Conservation (phyloP, 1,140 invertebrate species). For the Oppia nitens region DNA sequence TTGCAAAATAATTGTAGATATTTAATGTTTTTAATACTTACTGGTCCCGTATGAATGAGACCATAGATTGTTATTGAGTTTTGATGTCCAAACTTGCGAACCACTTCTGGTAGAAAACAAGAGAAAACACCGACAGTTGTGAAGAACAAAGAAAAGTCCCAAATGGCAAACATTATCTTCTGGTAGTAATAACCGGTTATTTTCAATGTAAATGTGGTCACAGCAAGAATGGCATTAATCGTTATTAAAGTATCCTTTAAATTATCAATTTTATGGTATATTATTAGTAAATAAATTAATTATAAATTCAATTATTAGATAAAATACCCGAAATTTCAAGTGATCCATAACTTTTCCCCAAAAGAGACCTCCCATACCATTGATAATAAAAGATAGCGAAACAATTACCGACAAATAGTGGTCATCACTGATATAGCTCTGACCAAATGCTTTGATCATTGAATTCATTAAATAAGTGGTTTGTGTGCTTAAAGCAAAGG, state of each 20-base stretch:
- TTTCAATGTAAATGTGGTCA: conserved; percentile 4
- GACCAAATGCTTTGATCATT: conserved; percentile 13
- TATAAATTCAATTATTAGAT: background rate
- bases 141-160: conserved; percentile 6
- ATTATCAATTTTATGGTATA: too few species aligned
- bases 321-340: conserved; percentile 9
- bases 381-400: conserved; percentile 7
- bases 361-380: conserved; percentile 10
- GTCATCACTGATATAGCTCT: conserved; percentile 11
- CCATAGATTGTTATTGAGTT: conserved; percentile 11
- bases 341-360: conserved; percentile 10
- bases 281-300: too few species aligned
- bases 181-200: background rate
- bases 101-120: conserved; percentile 9
- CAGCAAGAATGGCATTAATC: background rate
- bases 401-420: conserved; percentile 4
- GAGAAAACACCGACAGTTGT: conserved; percentile 8
- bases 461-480: conserved; percentile 8
- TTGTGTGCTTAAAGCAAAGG: conserved; percentile 17
- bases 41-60: conserved; percentile 6
- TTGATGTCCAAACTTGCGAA: conserved; percentile 9
- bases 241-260: too few species aligned
- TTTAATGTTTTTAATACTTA: conserved; percentile 1
- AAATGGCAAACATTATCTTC: conserved; percentile 4
- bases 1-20: background rate